Evolutionary conservation across 2,888 invertebrate species (phyloP), one percentile per base, ranked within the genome.

Genomic region (Stratiomys singularior): DNA sequence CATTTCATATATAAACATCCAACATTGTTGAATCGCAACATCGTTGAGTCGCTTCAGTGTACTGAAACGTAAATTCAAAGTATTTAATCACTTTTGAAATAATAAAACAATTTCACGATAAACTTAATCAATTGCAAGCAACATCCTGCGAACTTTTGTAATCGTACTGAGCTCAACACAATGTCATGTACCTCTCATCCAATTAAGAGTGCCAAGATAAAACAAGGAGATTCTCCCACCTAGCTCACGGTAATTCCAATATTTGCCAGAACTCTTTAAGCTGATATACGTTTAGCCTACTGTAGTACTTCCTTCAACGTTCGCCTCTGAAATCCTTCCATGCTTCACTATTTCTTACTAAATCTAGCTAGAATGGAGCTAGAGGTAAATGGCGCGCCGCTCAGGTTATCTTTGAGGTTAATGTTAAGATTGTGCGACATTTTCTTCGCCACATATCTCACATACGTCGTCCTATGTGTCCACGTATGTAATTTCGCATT

Each of bases 181-280:
- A 74, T 76, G 77, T 79, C 79, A 79, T 79, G 77, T 74, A 67
- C 76, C 66, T 78, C 67, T 77, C 74, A 47, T 79, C 79, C 79
- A 79, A 79, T 79, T 79, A 79, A 79, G 77, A 77, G 67, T 60
- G 47, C 60, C 52, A 25, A 79, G 79, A 79, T 79, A 79, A 79
- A 79, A 79, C 77, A 63, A 74, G 77, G 58, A 79, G 79, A 79
- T 79, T 79, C 79, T 79, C 79, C 79, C 79, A 79, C 79, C 77
- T 72, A 69, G 56, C 66, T 79, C 79, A 79, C 79, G 79, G 77
- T 72, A 78, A 74, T 74, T 78, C 64, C 69, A 69, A 25, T 46
- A 30, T 69, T 46, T 25, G 25, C 64, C 1, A 47, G 47, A 15
- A 30, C 28, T 5, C n/a, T 18, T 30, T 47, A 9, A n/a, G 13